Evolutionary conservation across 1,140 invertebrate genomes (phyloP), one percentile per base, ranked within the genome.

Genomic region (Zaprionus lachaisei): DNA sequence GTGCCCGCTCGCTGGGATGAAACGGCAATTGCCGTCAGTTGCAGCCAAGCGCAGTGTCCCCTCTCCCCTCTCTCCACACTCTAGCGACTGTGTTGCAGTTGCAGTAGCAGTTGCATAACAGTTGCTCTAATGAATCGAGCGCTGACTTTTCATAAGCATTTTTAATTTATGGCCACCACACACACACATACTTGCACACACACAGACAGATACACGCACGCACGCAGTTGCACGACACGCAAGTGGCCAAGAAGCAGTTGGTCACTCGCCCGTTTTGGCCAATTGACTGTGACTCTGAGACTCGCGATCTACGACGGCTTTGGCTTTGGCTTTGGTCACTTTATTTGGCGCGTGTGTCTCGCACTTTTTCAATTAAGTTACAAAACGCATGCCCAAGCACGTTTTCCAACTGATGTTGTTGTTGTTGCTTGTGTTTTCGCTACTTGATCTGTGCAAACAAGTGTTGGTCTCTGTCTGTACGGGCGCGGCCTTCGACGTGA

Each of bases 341-440:
- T 24, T 34, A 34, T 34, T 51, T 84, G 81, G 78, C 85, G 85
- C 85, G 84, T 90, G 85, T 87, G 85, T 90, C 81, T 84, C 84
- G 84, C 85, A 87, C 84, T 87, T 87, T 47, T 84, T 87, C 85
- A 84, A 87, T 87, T 87, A 84, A 84, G 74, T 84, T 84, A 90
- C 84, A 84, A 87, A 87, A 87, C 84, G 85, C 85, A 90, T 90
- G 85, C 69, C 79, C 85, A 71, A 67, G 85, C 85, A 89, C 85
- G 84, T 90, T 90, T 86, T 69, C 24, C 12, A 44, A n/a, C 20
- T 24, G 28, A 38, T 15, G 57, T 57, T 37, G 57, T 78, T 57
- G 78, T 55, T 77, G 60, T 67, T 61, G 44, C 31, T 58, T 58
- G 58, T 34, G 77, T 69, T 72, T 51, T 68, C 69, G 58, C 79